Base-by-base conservation (phyloP, 2,888 invertebrate genomes). In the Cheilosia variabilis region DNA sequence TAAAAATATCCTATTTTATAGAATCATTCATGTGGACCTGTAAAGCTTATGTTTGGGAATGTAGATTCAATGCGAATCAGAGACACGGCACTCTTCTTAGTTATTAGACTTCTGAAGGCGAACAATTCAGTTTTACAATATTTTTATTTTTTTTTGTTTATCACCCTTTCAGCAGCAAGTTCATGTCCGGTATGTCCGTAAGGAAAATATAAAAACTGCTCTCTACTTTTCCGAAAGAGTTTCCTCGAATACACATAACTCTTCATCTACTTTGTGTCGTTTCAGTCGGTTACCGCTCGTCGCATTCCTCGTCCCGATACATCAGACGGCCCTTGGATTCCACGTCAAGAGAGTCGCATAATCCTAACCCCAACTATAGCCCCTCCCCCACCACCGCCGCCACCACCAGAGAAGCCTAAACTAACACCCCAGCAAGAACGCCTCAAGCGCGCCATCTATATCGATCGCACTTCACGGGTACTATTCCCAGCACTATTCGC, bases 401-500 rank as follows among this genome's bases (percentile, higher is more conserved):
- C 91, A 19, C 90, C 93, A 4, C 92, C 93, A 87, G 90, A 93
- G 24, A 88, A 89, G 55, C 92, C 92, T 31, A 92, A 91, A 87
- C 88, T 93, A 47, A 94, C 94, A 22, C 93, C 93, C 27, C 94
- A 94, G 19, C 95, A 95, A 90, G 93, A 93, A 88, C 94, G 94
- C 24, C 93, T 95, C 73, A 94, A 94, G 89, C 93, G 94, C 45
- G 95, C 96, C 47, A 94, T 96, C 82, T 94, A 95, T 90, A 95
- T 96, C 81, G 96, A 96, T 90, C 93, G 95, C 72, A 94, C 95
- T 88, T 96, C 96, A 4, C 93, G 96, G 53, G 93, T 95, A 66
- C 94, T 95, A 89, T 96, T 96, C 90, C 96, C 96, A 2, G 93
- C 95, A 63, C 93, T 95, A 57, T 96, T 96, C 89, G 93, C 95